These are phyloP conservation scores for Nerophis lumbriciformis DNA, from an alignment of 2,113 vertebrate genomes.

Conservation along the genomic window DNA sequence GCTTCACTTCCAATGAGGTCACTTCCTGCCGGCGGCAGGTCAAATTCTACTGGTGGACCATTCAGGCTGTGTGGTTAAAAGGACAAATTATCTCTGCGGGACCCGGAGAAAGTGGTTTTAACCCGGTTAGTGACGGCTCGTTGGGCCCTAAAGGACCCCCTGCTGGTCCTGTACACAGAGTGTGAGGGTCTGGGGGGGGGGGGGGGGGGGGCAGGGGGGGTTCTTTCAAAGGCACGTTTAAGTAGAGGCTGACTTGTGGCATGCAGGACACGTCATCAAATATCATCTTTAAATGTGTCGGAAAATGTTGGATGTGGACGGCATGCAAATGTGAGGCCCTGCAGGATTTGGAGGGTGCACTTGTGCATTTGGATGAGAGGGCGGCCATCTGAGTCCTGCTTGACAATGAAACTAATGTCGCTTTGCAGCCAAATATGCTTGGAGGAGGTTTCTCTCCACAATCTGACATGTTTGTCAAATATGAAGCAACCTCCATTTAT, in stretches of 20 bases:
- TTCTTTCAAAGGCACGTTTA: conserved; percentile 51
- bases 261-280: background rate
- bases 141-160: conserved; percentile 84
- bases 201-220: background rate
- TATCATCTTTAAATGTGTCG: too few species aligned
- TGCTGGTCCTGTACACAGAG: conserved; percentile 82
- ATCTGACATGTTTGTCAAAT: too few species aligned
- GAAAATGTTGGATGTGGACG: background rate
- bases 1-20: background rate
- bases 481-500: too few species aligned
- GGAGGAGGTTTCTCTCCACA: too few species aligned
- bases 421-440: too few species aligned
- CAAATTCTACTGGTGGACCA: conserved; percentile 6
- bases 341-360: background rate
- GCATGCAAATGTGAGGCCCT: conserved; percentile 1
- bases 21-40: background rate
- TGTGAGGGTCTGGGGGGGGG: conserved; percentile 5
- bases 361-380: conserved; percentile 7
- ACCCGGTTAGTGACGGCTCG: conserved; percentile 92
- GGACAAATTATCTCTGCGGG: conserved; percentile 44
- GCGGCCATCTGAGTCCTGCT: background rate
- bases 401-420: conserved; percentile 4
- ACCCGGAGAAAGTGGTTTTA: conserved; percentile 83
- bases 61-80: conserved; percentile 70
- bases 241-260: conserved; percentile 1